Base-by-base conservation (phyloP, 2,113 vertebrate genomes). In the Tricholaema leucomelas region DNA sequence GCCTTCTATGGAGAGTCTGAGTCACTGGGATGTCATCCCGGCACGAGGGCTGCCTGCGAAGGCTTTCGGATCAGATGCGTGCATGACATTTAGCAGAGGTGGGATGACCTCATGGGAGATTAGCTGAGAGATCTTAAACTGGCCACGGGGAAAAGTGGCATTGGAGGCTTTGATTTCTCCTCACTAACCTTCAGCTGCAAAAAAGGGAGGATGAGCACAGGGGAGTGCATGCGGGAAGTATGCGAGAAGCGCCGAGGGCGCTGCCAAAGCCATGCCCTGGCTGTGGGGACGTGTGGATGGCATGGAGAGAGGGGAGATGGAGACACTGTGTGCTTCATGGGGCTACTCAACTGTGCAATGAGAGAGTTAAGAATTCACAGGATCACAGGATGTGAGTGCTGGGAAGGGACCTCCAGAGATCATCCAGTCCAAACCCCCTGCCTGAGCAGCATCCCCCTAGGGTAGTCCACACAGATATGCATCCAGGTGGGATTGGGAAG, bases 31-130 rank as follows among this genome's bases (percentile, higher is more conserved):
- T 96, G 85, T 95, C 92, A 96, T 97, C 92, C 85, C 75, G 95
- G 81, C 81, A 6, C 76, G 63, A 83, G 92, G 70, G 88, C 95
- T 86, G 97, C 55, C 76, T 94, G 91, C 81, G 92, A 92, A 92
- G 92, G 48, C 87, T 96, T 93, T 93, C 87, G 93, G 96, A 95
- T 97, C 97, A 98, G 96, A 98, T 96, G 97, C 84, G 18, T 96
- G 93, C 93, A 42, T 98, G 98, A 98, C 98, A 98, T 98, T 98
- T 98, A 96, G 94, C 96, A 96, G 96, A 94, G 89, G 90, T 72
- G 44, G 91, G 86, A 12, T 97, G 96, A 97, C 87, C 96, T 97
- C 94, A 86, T 38, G 56, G 73, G 94, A 97, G 94, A 98, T 97
- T 97, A 97, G 97, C 95, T 93, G 75, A 46, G 94, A 94, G 92